Evolutionary conservation across 2,797 vertebrate species (phyloP), one percentile per base, ranked within the genome.

Genomic region (Myotis planiceps): DNA sequence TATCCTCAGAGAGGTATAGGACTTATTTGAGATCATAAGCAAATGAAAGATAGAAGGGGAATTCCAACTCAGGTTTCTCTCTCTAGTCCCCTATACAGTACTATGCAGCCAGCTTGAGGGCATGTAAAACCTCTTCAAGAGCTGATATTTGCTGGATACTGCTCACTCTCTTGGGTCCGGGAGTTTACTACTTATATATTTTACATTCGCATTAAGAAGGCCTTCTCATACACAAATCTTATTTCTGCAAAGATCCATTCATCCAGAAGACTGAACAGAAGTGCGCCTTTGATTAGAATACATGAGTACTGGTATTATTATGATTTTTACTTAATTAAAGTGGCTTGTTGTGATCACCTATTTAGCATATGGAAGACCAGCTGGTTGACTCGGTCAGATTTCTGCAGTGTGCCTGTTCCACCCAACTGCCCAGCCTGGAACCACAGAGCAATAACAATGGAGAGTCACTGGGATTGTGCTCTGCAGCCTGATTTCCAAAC

Each of bases 251-350:
- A 0, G 15, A 76, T 49, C 88, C 63, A 47, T 88, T 96, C 65
- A 72, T 0, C 88, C 92, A 90, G 88, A 88, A 97, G 76, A 91
- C 78, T 63, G 1, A 75, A 90, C 42, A 69, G 89, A 97, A 96
- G 88, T 7, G 4, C 45, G 34, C 32, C 71, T 71, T 69, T 92
- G 88, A 94, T 75, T 92, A 21, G 82, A 97, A 83, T 42, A 39
- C 85, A 76, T 39, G 63, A 90, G 47, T 81, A 68, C 65, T 88
- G 19, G 49, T 55, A 45, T 63, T 51, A 58, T 82, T 66, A 60
- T 47, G 42, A 29, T 75, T 55, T 95, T 84, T 7, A 88, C 19
- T 85, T 81, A 68, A 88, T 83, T 93, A 79, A 71, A 97, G 96
- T n/a, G 53, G 49, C 27, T 92, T 71, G 37, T 51, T 65, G 16